Evolutionary conservation across 1,140 invertebrate species (phyloP), one percentile per base, ranked within the genome.

Genomic region (Antheraea pernyi): DNA sequence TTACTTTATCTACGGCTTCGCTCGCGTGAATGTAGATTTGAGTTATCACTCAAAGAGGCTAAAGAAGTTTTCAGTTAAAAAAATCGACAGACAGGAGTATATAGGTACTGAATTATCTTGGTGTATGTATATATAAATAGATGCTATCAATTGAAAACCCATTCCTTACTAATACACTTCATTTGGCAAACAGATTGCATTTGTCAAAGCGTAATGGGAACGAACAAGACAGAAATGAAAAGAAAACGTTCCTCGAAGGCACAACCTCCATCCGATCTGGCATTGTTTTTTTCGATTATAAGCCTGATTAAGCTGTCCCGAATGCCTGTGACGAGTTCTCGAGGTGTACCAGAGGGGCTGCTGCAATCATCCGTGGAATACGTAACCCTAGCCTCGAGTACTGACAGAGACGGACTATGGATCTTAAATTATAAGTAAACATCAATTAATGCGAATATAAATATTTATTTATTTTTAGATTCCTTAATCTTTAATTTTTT

Each of bases 251-350:
- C 68, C 77, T 78, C 67, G 68, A 59, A 75, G 78, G 83, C 79
- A 68, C 65, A 53, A 53, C 22, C 69, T 79, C 72, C 69, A 81
- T 63, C 63, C 65, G 73, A 53, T 53, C 46, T 53, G 13, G 46
- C 83, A 84, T 85, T 89, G 84, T 86, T 88, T 88, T 53, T 80
- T 80, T 77, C 79, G 81, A 88, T 89, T 88, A 82, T 76, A 77
- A 68, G 87, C 74, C 80, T 87, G 86, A 89, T 89, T 87, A 88
- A 84, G 80, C 84, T 61, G 73, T 73, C 71, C 69, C 48, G 64
- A 73, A 65, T 74, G 76, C 68, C 78, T 82, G 78, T 81, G 77
- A 70, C 78, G 67, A 58, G 71, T 75, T 68, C 59, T 75, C 74
- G 79, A 84, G 82, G 85, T 87, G 86, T 78, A 80, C 53, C 42